phyloP scores from a whole-genome alignment of 2,113 vertebrate species.

The Tricholaema leucomelas region DNA sequence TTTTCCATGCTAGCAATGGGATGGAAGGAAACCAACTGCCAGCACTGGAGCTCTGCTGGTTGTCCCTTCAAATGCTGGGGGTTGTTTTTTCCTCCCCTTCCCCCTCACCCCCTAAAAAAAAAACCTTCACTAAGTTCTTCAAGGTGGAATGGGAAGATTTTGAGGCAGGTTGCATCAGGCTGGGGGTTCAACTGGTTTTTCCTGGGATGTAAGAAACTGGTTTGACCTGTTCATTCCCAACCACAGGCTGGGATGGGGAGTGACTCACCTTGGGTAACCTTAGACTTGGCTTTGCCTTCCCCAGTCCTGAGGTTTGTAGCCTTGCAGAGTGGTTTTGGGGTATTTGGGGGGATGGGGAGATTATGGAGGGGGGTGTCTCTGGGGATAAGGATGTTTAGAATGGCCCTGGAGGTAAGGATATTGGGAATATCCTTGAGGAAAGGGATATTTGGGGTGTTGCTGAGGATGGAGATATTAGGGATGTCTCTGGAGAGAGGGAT shows the following conservation, averaged over 20 bases:
- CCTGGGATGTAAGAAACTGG: conserved; percentile 28
- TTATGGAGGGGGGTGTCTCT: too few relatives aligned
- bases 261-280: background rate
- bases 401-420: too few relatives aligned
- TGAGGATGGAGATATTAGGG: too few relatives aligned
- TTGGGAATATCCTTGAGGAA: background rate
- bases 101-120: background rate
- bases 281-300: background rate
- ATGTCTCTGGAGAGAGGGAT: background rate
- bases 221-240: background rate
- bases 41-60: background rate
- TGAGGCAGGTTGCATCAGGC: background rate
- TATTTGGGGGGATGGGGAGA: background rate
- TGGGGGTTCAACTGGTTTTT: conserved; percentile 58
- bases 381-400: background rate
- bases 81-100: background rate
- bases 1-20: background rate
- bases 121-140: background rate
- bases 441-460: background rate
- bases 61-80: background rate
- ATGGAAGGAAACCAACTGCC: background rate
- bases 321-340: background rate
- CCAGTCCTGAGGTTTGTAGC: background rate
- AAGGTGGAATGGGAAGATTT: background rate
- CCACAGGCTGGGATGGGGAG: background rate